Conservation (phyloP, 2,113 vertebrate genomes). For the Chaetops frenatus region DNA sequence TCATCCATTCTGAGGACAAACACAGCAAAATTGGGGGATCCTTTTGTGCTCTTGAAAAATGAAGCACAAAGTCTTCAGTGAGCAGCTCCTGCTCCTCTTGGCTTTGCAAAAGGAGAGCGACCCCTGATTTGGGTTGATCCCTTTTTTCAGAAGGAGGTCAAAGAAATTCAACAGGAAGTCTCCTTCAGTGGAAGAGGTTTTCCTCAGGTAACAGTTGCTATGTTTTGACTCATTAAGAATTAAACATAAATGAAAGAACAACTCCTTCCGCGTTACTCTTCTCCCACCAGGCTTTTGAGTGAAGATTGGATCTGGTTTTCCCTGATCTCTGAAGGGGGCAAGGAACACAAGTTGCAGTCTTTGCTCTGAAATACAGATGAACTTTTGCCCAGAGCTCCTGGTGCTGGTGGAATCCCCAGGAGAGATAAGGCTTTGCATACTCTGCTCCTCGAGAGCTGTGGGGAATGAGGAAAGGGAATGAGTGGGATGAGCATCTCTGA, state of each 20-base stretch:
- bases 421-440: background rate
- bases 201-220: background rate
- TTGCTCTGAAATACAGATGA: background rate
- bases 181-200: background rate
- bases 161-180: background rate
- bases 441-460: background rate
- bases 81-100: background rate
- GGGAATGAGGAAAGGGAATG: constrained; percentile 20
- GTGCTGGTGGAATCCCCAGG: background rate
- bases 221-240: background rate
- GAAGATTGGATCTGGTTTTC: background rate
- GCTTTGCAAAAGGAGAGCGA: background rate
- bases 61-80: background rate
- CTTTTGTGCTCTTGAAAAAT: background rate
- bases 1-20: background rate
- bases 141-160: background rate
- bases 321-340: background rate
- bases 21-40: background rate
- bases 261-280: background rate
- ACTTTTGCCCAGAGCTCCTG: background rate
- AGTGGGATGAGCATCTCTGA: background rate
- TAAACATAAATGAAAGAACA: background rate
- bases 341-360: background rate
- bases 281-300: background rate
- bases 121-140: background rate